Conservation (phyloP, 2,888 invertebrate species). For the Eristalis tenax region DNA sequence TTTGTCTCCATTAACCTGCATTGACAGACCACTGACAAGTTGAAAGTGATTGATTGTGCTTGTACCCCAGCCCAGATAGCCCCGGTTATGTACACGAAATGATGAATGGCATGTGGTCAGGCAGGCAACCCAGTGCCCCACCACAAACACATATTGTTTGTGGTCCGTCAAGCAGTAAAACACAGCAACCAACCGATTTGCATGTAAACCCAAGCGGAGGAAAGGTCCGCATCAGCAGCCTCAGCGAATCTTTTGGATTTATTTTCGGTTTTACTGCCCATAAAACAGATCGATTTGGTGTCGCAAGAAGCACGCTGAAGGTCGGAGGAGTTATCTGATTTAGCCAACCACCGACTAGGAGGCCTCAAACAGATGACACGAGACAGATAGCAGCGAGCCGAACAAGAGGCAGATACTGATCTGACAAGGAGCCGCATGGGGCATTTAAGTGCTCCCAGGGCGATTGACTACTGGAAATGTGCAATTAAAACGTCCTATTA, state of each 20-base stretch:
- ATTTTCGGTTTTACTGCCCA: constrained; percentile 44
- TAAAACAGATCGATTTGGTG: constrained; percentile 59
- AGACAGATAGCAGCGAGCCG: constrained; percentile 36
- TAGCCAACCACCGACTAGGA: background rate
- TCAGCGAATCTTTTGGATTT: constrained; percentile 20
- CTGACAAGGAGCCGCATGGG: background rate
- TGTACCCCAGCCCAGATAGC: constrained; percentile 17
- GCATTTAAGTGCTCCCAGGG: background rate
- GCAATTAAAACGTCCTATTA: background rate
- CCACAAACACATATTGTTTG: background rate
- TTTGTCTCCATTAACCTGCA: constrained; percentile 54
- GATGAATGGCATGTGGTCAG: background rate
- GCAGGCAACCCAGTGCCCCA: background rate
- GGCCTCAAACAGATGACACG: constrained; percentile 13
- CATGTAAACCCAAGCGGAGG: background rate
- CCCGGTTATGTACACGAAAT: background rate
- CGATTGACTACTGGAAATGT: background rate
- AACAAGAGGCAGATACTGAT: constrained; percentile 36
- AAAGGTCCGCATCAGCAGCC: background rate
- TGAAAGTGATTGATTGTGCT: constrained; percentile 52
- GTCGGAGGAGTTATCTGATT: constrained; percentile 1
- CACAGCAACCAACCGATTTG: background rate
- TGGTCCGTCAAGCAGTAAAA: background rate
- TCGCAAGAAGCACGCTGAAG: constrained; percentile 50
- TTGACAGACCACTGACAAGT: constrained; percentile 59